Conservation (phyloP, 2,113 vertebrate species). For the Takifugu flavidus region DNA sequence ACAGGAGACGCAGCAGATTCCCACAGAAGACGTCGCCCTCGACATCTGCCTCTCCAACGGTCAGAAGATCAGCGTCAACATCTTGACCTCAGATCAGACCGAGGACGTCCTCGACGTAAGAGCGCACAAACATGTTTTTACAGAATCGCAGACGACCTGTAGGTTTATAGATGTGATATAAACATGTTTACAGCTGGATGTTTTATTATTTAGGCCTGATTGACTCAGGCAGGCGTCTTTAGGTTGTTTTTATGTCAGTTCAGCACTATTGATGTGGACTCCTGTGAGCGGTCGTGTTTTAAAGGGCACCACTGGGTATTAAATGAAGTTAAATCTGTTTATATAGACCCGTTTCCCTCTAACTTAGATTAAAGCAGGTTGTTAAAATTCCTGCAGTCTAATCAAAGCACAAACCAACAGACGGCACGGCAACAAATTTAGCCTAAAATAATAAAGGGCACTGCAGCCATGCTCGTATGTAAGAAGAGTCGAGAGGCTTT, state of each 20-base stretch:
- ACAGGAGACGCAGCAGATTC: conserved; percentile 97
- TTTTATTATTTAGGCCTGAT: background rate
- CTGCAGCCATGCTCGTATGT: conserved; percentile 19
- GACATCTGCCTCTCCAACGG: conserved; percentile 91
- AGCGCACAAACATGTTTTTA: background rate
- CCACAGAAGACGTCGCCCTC: conserved; percentile 91
- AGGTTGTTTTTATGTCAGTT: background rate
- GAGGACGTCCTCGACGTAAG: conserved; percentile 93
- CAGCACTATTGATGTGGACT: conserved; percentile 10
- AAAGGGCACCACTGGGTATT: background rate
- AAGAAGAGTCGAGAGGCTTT: background rate
- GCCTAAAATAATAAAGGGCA: background rate
- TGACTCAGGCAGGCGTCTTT: background rate
- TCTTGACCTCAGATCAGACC: conserved; percentile 93
- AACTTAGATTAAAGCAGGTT: background rate
- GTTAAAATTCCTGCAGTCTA: background rate
- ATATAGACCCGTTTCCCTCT: background rate
- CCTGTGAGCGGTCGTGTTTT: background rate
- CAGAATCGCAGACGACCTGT: background rate
- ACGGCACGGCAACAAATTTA: background rate
- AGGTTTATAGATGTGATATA: background rate
- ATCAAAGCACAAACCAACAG: background rate
- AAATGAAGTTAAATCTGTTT: background rate
- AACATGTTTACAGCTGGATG: background rate
- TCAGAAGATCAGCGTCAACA: conserved; percentile 88